Percentiles rank a stretch among this genome's conserved stretches.
These are phyloP conservation scores for Mya arenaria DNA, from an alignment of 1,140 invertebrate genomes.

Conservation along the genomic window DNA sequence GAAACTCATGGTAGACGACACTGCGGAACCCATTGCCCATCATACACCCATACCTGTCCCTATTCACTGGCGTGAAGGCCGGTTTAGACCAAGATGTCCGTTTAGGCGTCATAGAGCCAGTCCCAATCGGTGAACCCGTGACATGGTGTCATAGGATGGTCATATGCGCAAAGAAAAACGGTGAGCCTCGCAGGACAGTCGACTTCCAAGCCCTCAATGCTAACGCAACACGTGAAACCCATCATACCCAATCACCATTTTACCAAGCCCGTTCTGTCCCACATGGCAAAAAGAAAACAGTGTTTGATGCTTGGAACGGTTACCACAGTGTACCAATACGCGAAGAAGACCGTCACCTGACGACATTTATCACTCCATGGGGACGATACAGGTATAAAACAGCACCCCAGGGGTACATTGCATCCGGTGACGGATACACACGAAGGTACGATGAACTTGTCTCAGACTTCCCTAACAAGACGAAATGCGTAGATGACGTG, in stretches of 20 bases:
- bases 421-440: conserved; percentile 60
- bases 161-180: conserved; percentile 49
- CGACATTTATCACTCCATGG: conserved; percentile 57
- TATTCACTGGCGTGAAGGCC: conserved; percentile 54
- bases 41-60: conserved; percentile 47
- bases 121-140: conserved; percentile 52
- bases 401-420: conserved; percentile 52
- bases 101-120: conserved; percentile 57
- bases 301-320: neutral
- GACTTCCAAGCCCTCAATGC: neutral
- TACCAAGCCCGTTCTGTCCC: neutral
- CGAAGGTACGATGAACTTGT: conserved; percentile 57
- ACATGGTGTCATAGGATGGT: conserved; percentile 63
- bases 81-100: conserved; percentile 52
- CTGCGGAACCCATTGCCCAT: conserved; percentile 11
- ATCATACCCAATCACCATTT: neutral
- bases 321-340: neutral
- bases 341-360: conserved; percentile 40
- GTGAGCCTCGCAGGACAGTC: neutral
- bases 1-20: conserved; percentile 32
- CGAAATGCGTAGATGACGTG: conserved; percentile 66
- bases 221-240: neutral
- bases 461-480: conserved; percentile 55
- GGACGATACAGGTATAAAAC: conserved; percentile 52
- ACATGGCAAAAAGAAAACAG: neutral